These are phyloP conservation scores for Bothrops jararaca DNA, from an alignment of 2,113 vertebrate genomes.

Conservation along the genomic window DNA sequence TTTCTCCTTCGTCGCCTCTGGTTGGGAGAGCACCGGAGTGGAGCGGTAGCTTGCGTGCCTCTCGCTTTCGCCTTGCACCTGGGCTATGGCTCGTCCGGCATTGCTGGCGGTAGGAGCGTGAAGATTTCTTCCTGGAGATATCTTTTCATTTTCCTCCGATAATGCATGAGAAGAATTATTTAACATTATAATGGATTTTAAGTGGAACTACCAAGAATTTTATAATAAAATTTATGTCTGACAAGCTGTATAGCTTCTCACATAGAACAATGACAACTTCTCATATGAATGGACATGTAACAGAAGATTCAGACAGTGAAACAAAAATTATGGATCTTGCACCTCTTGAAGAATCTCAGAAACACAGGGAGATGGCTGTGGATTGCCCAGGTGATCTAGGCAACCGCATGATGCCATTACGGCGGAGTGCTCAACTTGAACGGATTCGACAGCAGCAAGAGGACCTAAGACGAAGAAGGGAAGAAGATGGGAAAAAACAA, in stretches of 20 bases:
- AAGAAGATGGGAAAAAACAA: conserved; percentile 82
- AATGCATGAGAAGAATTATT: conserved; percentile 57
- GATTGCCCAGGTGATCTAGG: conserved; percentile 94
- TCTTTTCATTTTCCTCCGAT: conserved; percentile 53
- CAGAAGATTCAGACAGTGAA: conserved; percentile 83
- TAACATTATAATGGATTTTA: conserved; percentile 75
- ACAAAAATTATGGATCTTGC: conserved; percentile 75
- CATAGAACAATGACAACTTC: conserved; percentile 84
- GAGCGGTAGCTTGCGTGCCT: no score
- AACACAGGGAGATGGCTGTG: conserved; percentile 86
- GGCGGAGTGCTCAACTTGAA: conserved; percentile 82
- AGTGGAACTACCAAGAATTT: conserved; percentile 48
- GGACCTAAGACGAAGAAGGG: conserved; percentile 82
- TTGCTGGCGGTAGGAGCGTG: no score
- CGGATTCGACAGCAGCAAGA: conserved; percentile 88
- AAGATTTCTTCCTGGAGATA: conserved; percentile 67
- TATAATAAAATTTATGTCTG: conserved; percentile 61
- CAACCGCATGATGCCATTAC: conserved; percentile 82
- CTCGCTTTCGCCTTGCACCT: no score
- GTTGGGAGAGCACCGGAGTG: no score
- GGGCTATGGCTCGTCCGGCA: no score
- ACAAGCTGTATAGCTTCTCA: conserved; percentile 53
- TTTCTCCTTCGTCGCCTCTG: no score
- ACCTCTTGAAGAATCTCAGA: conserved; percentile 73
- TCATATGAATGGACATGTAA: conserved; percentile 87